These are phyloP conservation scores for Eutolmus rufibarbis DNA, from an alignment of 2,888 invertebrate species.

Conservation along the genomic window DNA sequence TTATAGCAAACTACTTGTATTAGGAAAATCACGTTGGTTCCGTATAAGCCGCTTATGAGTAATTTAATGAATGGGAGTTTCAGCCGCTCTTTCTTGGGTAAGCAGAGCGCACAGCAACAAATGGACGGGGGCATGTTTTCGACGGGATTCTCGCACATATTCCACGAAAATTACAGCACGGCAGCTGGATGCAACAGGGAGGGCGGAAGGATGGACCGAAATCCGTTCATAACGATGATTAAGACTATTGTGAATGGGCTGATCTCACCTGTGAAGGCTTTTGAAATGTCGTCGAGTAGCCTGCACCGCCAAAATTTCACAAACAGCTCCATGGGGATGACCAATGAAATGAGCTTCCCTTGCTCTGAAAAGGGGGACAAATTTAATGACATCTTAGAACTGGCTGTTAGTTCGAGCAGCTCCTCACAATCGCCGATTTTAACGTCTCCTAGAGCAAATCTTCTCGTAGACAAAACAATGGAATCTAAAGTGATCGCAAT, in stretches of 20 bases:
- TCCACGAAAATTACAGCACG: neutral
- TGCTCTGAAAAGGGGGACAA: neutral
- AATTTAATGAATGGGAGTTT: constrained; percentile 6
- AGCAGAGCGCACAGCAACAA: neutral
- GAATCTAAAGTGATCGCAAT: constrained; percentile 47
- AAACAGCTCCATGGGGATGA: constrained; percentile 49
- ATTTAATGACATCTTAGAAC: constrained; percentile 33
- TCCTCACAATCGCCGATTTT: neutral
- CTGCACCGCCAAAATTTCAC: constrained; percentile 48
- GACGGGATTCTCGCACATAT: neutral
- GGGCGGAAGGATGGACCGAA: neutral
- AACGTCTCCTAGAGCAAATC: neutral
- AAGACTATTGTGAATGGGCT: constrained; percentile 50
- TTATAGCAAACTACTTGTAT: neutral
- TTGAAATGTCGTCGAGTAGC: constrained; percentile 47
- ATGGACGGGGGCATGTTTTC: neutral
- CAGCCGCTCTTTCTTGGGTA: neutral
- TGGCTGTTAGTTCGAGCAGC: constrained; percentile 1
- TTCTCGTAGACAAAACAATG: neutral
- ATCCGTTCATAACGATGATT: constrained; percentile 48
- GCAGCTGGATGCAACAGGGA: neutral
- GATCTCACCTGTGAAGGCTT: constrained; percentile 47
- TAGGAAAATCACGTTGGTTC: neutral
- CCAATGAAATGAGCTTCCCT: constrained; percentile 22
- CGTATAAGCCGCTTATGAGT: neutral